A percentile compares a stretch with the other conserved stretches of the same genome.
phyloP scores from a whole-genome alignment of 2,888 invertebrate species.

The Plagodis dolabraria region DNA sequence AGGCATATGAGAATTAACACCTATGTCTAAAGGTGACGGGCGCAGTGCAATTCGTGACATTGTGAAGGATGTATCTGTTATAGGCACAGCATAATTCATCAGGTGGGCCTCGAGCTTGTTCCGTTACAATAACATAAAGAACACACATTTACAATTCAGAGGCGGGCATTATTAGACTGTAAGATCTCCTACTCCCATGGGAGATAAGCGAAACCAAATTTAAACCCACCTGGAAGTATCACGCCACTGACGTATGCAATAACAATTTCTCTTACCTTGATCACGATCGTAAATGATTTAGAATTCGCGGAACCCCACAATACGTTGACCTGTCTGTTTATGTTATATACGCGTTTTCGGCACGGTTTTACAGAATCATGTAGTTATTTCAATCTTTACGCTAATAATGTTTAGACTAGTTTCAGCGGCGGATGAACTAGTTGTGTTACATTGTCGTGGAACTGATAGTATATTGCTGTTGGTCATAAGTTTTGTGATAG shows the following conservation, averaged over 20 bases:
- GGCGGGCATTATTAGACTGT: too few species aligned
- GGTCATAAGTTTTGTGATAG: too few species aligned
- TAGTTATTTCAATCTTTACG: constrained; percentile 44
- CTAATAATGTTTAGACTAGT: constrained; percentile 37
- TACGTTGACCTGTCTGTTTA: constrained; percentile 72
- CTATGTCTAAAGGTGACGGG: too few species aligned
- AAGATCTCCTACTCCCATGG: too few species aligned
- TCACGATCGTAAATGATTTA: constrained; percentile 41
- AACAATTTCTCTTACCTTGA: constrained; percentile 36
- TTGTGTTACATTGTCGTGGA: constrained; percentile 12
- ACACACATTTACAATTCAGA: too few species aligned
- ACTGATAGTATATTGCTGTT: neutral
- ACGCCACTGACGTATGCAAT: constrained; percentile 4
- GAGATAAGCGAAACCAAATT: too few species aligned
- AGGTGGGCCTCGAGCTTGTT: too few species aligned
- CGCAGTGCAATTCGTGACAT: too few species aligned
- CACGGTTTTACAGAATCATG: constrained; percentile 43
- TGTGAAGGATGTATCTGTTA: too few species aligned
- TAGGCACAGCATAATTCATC: too few species aligned
- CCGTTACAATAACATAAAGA: too few species aligned
- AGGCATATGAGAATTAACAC: too few species aligned
- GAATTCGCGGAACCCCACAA: constrained; percentile 62
- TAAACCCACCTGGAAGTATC: neutral
- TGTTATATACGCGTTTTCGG: constrained; percentile 48
- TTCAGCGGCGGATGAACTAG: constrained; percentile 17